These are phyloP conservation scores for Bemisia tabaci DNA, from an alignment of 1,140 invertebrate species.

Conservation along the genomic window DNA sequence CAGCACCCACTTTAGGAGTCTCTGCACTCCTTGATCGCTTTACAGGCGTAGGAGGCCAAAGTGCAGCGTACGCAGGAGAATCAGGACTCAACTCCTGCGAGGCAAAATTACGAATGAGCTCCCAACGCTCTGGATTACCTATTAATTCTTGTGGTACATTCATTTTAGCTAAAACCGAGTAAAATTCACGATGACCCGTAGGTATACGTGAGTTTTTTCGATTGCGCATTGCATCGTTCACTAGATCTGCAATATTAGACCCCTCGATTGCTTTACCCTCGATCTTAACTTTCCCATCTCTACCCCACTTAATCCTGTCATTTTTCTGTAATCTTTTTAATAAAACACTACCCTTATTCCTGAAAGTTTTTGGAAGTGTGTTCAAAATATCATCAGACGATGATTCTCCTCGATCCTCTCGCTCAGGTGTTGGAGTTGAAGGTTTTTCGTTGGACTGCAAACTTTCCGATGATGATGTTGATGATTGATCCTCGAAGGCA, in stretches of 20 bases:
- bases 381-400: neutral
- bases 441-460: neutral
- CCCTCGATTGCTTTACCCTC: neutral
- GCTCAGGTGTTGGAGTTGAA: neutral
- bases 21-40: no score
- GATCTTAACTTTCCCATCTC: neutral
- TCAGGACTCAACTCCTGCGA: neutral
- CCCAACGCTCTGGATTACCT: neutral
- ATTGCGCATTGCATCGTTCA: constrained; percentile 5
- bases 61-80: neutral
- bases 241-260: constrained; percentile 7
- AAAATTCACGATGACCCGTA: neutral
- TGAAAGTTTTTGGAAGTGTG: neutral
- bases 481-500: neutral
- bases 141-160: neutral
- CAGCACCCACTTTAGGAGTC: no score
- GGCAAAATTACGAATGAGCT: neutral
- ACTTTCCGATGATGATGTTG: neutral
- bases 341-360: neutral
- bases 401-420: neutral
- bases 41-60: no score
- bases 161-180: neutral
- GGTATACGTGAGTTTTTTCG: neutral
- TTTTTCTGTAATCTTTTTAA: neutral
- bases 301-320: constrained; percentile 2